Evolutionary conservation across 2,888 invertebrate species (phyloP).

Genomic region (Chalcosyrphus nemorum): DNA sequence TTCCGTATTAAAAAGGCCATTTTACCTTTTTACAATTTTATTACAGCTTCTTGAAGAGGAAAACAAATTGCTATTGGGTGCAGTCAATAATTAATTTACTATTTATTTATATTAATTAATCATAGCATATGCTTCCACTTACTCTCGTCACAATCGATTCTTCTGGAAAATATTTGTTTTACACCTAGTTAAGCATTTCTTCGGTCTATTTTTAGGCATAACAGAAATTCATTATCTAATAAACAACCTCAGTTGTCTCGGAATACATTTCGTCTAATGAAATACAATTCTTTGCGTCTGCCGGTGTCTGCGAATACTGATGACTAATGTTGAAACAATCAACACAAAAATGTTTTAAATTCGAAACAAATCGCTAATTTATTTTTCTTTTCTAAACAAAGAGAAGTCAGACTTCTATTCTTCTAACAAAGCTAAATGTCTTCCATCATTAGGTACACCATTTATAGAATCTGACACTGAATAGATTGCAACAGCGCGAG

Average conservation of each 20-base stretch:
- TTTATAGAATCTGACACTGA: not conserved
- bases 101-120: not conserved
- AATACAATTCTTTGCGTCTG: not conserved
- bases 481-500: not conserved
- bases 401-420: not conserved
- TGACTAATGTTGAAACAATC: not conserved
- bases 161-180: not conserved
- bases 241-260: not conserved
- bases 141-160: not conserved
- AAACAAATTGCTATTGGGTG: no score
- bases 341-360: not conserved
- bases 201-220: not conserved
- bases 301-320: not conserved
- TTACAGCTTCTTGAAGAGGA: no score
- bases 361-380: not conserved
- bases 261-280: not conserved
- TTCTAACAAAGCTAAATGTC: not conserved
- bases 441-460: not conserved
- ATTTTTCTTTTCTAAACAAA: not conserved
- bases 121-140: not conserved
- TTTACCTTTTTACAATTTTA: no score
- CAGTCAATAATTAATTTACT: no score
- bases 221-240: not conserved
- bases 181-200: not conserved
- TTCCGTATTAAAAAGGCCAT: no score